A percentile compares a stretch with the other conserved stretches of the same genome.
Conservation (phyloP, 2,113 vertebrate species). For the Phylloscopus trochiloides region DNA sequence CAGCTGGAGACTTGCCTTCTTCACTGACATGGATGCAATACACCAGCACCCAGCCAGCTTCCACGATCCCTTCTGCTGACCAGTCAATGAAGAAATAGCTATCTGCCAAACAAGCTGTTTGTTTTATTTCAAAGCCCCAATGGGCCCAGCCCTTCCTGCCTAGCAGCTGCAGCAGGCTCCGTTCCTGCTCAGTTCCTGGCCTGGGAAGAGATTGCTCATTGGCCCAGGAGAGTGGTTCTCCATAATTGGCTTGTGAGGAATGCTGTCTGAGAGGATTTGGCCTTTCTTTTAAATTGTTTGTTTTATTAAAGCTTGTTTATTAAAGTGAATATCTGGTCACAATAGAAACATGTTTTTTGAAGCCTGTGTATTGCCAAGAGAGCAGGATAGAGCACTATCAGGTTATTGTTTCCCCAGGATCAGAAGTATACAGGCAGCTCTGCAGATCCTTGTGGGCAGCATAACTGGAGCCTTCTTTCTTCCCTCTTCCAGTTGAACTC, state of each 20-base stretch:
- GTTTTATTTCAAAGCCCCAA: slow-evolving; percentile 16
- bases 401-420: neutral
- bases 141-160: slow-evolving; percentile 30
- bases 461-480: rapidly evolving
- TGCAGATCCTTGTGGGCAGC: neutral
- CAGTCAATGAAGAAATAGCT: neutral
- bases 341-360: neutral
- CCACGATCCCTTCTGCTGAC: neutral
- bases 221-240: neutral
- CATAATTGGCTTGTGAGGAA: neutral
- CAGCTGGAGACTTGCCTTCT: neutral
- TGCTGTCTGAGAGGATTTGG: neutral
- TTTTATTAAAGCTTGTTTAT: slow-evolving; percentile 47
- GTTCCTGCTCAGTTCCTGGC: neutral
- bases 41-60: neutral
- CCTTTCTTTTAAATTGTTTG: neutral
- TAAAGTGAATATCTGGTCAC: neutral
- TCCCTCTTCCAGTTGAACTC: neutral
- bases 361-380: neutral
- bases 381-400: neutral
- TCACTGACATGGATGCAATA: neutral
- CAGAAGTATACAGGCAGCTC: neutral
- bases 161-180: neutral
- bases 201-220: neutral
- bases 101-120: neutral